Conservation (phyloP, 2,113 vertebrate species). For the Rhabdomys dilectus region DNA sequence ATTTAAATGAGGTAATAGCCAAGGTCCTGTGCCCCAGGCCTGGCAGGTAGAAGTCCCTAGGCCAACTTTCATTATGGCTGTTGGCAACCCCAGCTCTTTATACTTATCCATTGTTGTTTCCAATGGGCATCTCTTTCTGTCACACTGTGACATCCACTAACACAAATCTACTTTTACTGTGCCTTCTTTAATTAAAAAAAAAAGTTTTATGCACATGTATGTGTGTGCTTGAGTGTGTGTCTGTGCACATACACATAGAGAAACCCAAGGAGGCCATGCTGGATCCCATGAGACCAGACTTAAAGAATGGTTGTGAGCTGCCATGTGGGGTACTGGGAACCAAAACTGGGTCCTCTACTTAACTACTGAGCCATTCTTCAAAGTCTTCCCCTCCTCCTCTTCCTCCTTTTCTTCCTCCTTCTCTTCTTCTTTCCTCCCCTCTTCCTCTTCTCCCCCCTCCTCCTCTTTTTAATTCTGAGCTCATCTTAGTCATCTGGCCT, state of each 20-base stretch:
- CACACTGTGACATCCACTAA: slow-evolving; percentile 5
- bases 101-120: not conserved
- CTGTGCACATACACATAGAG: not conserved
- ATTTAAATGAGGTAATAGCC: not conserved
- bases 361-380: not conserved
- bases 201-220: not conserved
- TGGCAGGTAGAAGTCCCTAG: not conserved
- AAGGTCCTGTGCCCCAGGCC: not conserved
- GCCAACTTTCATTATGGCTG: not conserved
- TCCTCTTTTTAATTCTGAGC: not conserved
- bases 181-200: not conserved
- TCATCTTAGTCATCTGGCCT: slow-evolving; percentile 58
- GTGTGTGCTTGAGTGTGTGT: not conserved
- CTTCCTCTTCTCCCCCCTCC: not conserved
- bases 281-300: not conserved
- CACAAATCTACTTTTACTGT: not conserved
- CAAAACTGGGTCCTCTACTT: not conserved
- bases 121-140: not conserved
- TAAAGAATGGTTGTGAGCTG: too few relatives aligned
- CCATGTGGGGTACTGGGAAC: not conserved
- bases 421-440: accelerated
- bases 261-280: not conserved
- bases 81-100: not conserved
- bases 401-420: too few relatives aligned
- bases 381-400: too few relatives aligned